Conservation (phyloP, 2,797 vertebrate genomes). For the Parauchenoglanis punctatus region DNA sequence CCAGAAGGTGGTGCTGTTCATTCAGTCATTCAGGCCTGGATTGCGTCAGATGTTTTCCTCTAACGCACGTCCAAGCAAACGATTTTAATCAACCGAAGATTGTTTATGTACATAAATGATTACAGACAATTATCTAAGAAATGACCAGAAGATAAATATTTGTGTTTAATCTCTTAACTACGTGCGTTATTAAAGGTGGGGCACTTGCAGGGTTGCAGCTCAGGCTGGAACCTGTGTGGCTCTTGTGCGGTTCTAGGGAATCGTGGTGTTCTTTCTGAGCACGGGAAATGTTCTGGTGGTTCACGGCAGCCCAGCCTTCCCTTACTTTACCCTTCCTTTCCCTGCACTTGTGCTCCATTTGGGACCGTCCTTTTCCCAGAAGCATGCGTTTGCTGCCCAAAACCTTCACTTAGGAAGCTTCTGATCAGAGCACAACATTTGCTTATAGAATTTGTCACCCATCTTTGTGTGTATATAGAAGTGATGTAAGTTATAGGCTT, state of each 20-base stretch:
- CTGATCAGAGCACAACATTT: too few relatives aligned
- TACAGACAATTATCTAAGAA: neutral
- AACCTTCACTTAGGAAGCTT: too few relatives aligned
- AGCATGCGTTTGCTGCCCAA: too few relatives aligned
- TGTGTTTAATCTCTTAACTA: neutral
- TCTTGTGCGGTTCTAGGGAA: too few relatives aligned
- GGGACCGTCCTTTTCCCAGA: too few relatives aligned
- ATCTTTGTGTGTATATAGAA: too few relatives aligned
- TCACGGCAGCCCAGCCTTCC: too few relatives aligned
- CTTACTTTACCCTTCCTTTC: too few relatives aligned
- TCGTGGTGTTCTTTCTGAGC: neutral
- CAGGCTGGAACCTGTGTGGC: neutral
- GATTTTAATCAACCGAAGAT: neutral
- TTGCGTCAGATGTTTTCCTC: neutral
- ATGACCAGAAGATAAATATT: neutral
- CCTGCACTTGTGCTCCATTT: too few relatives aligned
- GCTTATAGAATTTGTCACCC: too few relatives aligned
- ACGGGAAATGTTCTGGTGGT: too few relatives aligned
- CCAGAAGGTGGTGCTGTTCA: constrained; percentile 46
- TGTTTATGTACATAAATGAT: neutral
- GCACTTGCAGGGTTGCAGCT: neutral
- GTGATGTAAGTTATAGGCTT: too few relatives aligned
- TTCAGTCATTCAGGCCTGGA: neutral
- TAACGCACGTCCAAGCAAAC: neutral
- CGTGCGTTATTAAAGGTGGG: neutral